Conservation (phyloP, 2,888 invertebrate species). For the Acanthococcus lagerstroemiae region DNA sequence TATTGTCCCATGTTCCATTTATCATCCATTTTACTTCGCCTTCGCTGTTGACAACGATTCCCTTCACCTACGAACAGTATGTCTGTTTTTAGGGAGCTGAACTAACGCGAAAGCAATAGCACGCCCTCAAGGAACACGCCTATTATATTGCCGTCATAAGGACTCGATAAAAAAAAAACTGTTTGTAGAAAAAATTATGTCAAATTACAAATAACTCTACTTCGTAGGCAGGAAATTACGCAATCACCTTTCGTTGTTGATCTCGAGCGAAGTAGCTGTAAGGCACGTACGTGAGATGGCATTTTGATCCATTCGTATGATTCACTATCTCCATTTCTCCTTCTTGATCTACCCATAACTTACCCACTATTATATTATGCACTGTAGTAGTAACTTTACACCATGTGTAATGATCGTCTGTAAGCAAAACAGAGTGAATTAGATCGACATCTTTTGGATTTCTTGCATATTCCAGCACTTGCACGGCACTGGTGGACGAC, state of each 20-base stretch:
- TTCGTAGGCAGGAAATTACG: too few species aligned
- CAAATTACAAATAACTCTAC: too few species aligned
- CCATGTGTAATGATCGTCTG: conserved; percentile 89
- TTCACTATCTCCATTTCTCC: conserved; percentile 98
- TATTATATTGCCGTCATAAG: too few species aligned
- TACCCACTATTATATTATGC: conserved; percentile 99
- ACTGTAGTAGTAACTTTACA: conserved; percentile 97
- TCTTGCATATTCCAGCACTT: neutral
- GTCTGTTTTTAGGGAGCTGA: neutral
- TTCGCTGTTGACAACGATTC: conserved; percentile 49
- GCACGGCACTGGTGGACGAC: too few species aligned
- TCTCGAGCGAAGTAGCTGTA: conserved; percentile 98
- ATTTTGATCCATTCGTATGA: conserved; percentile 78
- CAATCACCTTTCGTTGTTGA: conserved; percentile 66
- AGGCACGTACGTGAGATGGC: conserved; percentile 92
- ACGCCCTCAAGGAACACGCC: too few species aligned
- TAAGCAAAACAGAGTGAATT: conserved; percentile 37
- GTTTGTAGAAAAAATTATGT: too few species aligned
- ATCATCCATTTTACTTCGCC: conserved; percentile 56
- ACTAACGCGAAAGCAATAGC: neutral
- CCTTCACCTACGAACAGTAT: too few species aligned
- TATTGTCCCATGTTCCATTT: conserved; percentile 87
- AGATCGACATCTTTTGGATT: neutral
- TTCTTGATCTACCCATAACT: conserved; percentile 98
- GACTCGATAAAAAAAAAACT: neutral